These are phyloP conservation scores for Galeopsomyia nigrocyanea DNA, from an alignment of 2,888 invertebrate genomes.

Conservation along the genomic window DNA sequence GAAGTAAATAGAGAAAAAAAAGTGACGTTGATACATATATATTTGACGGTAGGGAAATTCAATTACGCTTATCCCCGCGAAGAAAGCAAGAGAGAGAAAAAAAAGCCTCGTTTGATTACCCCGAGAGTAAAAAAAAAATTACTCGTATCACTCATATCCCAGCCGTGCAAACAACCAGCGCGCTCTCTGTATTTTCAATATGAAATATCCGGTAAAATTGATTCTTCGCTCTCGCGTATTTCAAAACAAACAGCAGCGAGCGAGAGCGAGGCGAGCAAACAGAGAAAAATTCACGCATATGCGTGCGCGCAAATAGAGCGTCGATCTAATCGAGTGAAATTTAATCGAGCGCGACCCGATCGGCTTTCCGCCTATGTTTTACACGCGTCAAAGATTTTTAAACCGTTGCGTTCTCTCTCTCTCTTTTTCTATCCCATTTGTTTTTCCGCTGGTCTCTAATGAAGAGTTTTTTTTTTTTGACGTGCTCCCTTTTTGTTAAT, in stretches of 20 bases:
- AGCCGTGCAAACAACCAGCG: too few species aligned
- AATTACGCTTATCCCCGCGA: constrained; percentile 35
- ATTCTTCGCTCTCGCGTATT: too few species aligned
- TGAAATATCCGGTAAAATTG: too few species aligned
- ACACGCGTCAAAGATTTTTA: constrained; percentile 36
- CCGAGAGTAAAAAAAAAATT: constrained; percentile 30
- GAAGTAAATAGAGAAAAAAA: too few species aligned
- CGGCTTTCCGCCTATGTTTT: constrained; percentile 40
- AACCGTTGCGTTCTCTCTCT: constrained; percentile 25
- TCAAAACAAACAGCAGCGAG: too few species aligned
- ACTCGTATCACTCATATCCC: background rate
- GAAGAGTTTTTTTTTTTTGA: too few species aligned
- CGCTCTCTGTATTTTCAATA: too few species aligned
- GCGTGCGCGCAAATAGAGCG: background rate
- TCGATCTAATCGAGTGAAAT: constrained; percentile 39
- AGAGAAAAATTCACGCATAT: too few species aligned
- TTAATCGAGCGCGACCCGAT: constrained; percentile 37
- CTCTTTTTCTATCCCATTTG: constrained; percentile 6
- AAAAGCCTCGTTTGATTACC: constrained; percentile 21
- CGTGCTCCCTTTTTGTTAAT: too few species aligned
- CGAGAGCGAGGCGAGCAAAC: too few species aligned
- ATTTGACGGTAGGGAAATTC: constrained; percentile 26
- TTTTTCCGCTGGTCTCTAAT: constrained; percentile 14
- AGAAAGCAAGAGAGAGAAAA: background rate
- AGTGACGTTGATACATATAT: background rate